These are phyloP conservation scores for Chroicocephalus ridibundus DNA, from an alignment of 2,113 vertebrate species.

Conservation along the genomic window DNA sequence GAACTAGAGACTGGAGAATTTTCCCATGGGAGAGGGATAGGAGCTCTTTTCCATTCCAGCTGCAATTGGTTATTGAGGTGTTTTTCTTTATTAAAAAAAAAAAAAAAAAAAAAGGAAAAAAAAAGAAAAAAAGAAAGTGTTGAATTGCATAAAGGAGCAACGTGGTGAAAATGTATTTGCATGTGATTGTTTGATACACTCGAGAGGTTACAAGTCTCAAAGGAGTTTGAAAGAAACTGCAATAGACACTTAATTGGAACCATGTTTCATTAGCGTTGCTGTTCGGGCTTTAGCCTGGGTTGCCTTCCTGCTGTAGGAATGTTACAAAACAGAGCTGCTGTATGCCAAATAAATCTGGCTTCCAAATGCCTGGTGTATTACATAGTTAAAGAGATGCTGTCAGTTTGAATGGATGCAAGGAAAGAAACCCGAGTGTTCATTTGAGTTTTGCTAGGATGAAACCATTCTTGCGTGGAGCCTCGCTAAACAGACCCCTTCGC, in stretches of 20 bases:
- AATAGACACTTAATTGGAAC: constrained; percentile 34
- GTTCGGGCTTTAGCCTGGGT: neutral
- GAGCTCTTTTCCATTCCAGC: neutral
- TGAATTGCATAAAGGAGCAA: neutral
- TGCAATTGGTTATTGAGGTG: neutral
- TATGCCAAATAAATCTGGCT: neutral
- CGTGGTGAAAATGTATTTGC: neutral
- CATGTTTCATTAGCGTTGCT: neutral
- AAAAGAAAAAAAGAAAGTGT: neutral
- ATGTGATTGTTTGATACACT: constrained; percentile 19
- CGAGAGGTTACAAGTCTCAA: constrained; percentile 1
- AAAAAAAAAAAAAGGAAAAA: neutral
- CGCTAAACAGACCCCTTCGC: neutral
- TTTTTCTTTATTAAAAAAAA: neutral
- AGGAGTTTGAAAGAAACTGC: neutral
- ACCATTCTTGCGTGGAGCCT: neutral
- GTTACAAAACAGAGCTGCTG: neutral
- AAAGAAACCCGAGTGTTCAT: neutral
- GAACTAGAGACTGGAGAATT: neutral
- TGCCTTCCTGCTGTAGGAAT: neutral
- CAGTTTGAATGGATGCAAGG: neutral
- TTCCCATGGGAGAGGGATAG: neutral
- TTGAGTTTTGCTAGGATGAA: neutral
- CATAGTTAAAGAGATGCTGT: neutral
- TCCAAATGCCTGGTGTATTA: neutral